phyloP scores from a whole-genome alignment of 2,113 vertebrate genomes.

The Rana temporaria region DNA sequence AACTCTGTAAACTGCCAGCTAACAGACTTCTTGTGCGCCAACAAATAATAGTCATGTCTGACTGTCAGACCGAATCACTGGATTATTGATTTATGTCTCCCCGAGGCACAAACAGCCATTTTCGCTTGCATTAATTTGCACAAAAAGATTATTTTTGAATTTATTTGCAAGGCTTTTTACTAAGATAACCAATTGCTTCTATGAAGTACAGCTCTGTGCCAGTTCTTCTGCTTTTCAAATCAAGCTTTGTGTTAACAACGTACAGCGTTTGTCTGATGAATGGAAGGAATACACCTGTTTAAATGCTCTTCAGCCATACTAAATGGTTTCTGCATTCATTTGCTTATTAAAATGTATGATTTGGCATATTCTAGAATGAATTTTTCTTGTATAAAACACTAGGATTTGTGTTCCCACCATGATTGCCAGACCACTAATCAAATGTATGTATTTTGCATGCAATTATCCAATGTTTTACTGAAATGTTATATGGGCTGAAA shows the following conservation, averaged over 20 bases:
- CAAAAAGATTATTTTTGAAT: not conserved
- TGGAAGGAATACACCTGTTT: not conserved
- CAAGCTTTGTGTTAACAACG: not conserved
- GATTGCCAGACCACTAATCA: too few relatives aligned
- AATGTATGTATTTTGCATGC: too few relatives aligned
- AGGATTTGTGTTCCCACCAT: too few relatives aligned
- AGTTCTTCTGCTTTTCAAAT: not conserved
- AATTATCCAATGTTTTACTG: too few relatives aligned
- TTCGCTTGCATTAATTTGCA: conserved; percentile 6
- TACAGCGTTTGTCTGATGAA: not conserved
- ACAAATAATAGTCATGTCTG: conserved; percentile 29
- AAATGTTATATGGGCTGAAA: too few relatives aligned
- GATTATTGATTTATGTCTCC: conserved; percentile 2
- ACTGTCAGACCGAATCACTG: not conserved
- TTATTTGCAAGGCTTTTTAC: not conserved
- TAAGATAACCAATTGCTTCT: not conserved
- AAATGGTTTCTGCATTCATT: too few relatives aligned
- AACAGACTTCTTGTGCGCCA: conserved; percentile 16
- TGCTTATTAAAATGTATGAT: too few relatives aligned
- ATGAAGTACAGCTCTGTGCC: not conserved
- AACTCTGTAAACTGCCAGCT: not conserved
- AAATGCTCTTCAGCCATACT: not conserved
- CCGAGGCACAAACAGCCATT: not conserved
- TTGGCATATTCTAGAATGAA: too few relatives aligned
- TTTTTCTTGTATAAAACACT: too few relatives aligned